Evolutionary conservation across 2,797 vertebrate genomes (phyloP), one percentile per base, ranked within the genome.

Genomic region (Tangara arthus): DNA sequence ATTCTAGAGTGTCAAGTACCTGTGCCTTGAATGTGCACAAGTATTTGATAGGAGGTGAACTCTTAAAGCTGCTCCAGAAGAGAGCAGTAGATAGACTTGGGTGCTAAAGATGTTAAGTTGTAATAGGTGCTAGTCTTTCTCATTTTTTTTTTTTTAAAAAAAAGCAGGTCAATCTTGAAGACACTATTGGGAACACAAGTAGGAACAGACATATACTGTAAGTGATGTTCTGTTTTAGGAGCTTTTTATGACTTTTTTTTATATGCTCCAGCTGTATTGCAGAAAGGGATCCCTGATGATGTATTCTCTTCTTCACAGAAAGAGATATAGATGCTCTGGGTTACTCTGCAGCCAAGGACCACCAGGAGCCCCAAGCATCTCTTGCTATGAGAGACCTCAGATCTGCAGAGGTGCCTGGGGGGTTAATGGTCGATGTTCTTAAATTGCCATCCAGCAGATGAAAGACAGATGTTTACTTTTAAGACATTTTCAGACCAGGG

Each of bases 391-490:
- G 60, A 61, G 39, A 84, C 21, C 35, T 79, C 61, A 41, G 70
- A 73, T 90, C 85, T 64, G 53, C 47, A 84, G 60, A 90, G 52
- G 42, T 70, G 55, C 35, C 46, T 63, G 82, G 46, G 47, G 70
- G 44, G 41, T 91, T 90, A 94, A 91, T 92, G 76, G 57, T 61
- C 83, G 84, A 86, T 92, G 95, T 93, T 82, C 84, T 83, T 94
- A 70, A 83, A 93, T 88, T 77, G 56, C 46, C 47, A 76, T 46
- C 30, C n/a, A 78, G 76, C 26, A 53, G 72, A 96, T 82, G 76
- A 96, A 97, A 97, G 91, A 63, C 72, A 93, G 49, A 94, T 94
- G 87, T 91, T 97, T 96, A 91, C 50, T 92, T 97, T 91, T 69
- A 71, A 94, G 60, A 47, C 44, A 34, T 44, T 83, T 91, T 93